A percentile compares a stretch with the other conserved stretches of the same genome.
phyloP scores from a whole-genome alignment of 2,888 invertebrate genomes.

The Labia minor region DNA sequence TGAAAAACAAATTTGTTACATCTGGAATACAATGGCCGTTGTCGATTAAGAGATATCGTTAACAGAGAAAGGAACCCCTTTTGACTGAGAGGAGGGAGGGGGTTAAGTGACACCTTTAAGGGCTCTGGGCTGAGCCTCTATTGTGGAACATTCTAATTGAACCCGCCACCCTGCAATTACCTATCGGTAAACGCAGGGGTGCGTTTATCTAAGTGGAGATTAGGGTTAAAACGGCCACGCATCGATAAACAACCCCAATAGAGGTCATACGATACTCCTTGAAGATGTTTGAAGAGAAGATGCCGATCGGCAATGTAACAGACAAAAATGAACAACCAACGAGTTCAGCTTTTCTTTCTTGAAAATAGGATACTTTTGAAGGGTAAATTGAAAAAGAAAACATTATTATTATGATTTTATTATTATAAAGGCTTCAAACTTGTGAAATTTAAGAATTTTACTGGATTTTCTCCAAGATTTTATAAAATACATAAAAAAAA shows the following conservation, averaged over 20 bases:
- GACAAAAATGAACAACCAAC: too few relatives aligned
- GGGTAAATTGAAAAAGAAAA: too few relatives aligned
- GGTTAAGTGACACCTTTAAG: not conserved
- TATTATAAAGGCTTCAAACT: too few relatives aligned
- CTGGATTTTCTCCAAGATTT: too few relatives aligned
- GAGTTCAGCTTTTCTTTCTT: too few relatives aligned
- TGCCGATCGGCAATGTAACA: too few relatives aligned
- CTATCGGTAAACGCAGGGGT: not conserved
- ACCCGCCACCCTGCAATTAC: not conserved
- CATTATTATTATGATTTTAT: too few relatives aligned
- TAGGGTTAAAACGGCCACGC: not conserved
- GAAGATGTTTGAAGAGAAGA: too few relatives aligned
- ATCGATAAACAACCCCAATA: not conserved
- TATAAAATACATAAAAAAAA: too few relatives aligned
- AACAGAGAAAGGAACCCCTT: not conserved
- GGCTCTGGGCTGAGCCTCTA: not conserved
- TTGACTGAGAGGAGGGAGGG: too few relatives aligned
- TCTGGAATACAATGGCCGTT: not conserved
- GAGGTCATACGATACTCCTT: not conserved
- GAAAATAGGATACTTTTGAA: too few relatives aligned
- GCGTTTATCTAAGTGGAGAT: not conserved
- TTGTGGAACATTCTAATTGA: not conserved
- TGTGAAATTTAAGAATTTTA: too few relatives aligned
- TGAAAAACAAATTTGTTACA: conserved; percentile 13
- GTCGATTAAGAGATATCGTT: conserved; percentile 7